Evolutionary conservation across 2,113 vertebrate genomes (phyloP).

Genomic region (Catagonus wagneri): DNA sequence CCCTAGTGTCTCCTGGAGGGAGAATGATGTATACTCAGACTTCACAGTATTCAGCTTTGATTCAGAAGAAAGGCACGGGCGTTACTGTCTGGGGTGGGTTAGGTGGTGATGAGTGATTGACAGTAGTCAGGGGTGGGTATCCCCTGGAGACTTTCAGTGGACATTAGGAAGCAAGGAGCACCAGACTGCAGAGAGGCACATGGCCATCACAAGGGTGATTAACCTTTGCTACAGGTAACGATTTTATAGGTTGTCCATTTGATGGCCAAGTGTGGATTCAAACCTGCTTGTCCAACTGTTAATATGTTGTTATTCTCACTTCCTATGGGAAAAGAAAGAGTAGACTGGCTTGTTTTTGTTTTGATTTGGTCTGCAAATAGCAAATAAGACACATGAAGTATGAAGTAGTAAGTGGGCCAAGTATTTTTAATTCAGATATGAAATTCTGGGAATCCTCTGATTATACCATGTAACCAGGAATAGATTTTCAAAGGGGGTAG

Average conservation of each 20-base stretch:
- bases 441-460: slow-evolving; percentile 14
- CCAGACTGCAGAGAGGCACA: not conserved
- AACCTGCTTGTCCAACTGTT: not conserved
- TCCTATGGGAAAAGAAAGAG: not conserved
- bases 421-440: not conserved
- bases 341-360: not conserved
- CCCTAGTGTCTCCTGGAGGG: not conserved
- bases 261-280: not conserved
- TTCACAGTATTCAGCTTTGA: not conserved
- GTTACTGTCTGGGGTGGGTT: not conserved
- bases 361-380: not conserved
- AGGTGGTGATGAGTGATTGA: not conserved
- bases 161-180: not conserved
- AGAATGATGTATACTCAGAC: not conserved
- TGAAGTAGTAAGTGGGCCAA: not conserved
- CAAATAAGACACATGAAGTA: not conserved
- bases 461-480: not conserved
- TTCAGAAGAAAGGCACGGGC: not conserved
- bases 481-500: not conserved
- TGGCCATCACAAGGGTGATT: too few relatives aligned
- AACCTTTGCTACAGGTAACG: not conserved
- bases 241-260: not conserved
- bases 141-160: too few relatives aligned
- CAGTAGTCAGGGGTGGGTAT: not conserved
- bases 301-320: not conserved